These are phyloP conservation scores for Ypsolopha sequella DNA, from an alignment of 2,888 invertebrate genomes.

Conservation along the genomic window DNA sequence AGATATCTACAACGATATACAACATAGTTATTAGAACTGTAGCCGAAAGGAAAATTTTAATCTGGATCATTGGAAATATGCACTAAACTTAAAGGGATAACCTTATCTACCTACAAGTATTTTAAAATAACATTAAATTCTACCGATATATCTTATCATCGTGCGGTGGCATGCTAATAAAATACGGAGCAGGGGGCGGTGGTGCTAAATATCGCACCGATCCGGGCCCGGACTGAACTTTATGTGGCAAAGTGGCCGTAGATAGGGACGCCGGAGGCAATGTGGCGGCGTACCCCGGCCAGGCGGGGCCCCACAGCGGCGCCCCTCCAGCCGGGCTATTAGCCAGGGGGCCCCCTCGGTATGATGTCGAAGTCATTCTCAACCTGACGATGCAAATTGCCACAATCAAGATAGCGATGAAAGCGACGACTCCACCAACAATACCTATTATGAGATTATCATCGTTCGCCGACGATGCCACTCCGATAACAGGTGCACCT, in stretches of 20 bases:
- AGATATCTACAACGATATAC: not conserved
- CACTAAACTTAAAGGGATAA: too few species aligned
- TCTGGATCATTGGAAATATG: too few species aligned
- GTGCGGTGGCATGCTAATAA: conserved; percentile 72
- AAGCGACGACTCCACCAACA: conserved; percentile 92
- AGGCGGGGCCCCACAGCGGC: conserved; percentile 69
- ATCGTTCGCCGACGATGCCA: conserved; percentile 80
- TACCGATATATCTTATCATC: conserved; percentile 76
- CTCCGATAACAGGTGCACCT: conserved; percentile 66
- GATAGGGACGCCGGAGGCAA: conserved; percentile 72
- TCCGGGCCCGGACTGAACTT: conserved; percentile 67
- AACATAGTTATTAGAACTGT: not conserved
- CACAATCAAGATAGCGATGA: conserved; percentile 89
- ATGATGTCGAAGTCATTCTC: conserved; percentile 76
- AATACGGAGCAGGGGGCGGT: conserved; percentile 76
- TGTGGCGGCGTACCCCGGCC: conserved; percentile 71
- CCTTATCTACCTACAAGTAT: too few species aligned
- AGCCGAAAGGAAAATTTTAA: too few species aligned
- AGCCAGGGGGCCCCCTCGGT: conserved; percentile 77
- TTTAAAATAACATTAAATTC: not conserved
- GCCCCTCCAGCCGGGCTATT: conserved; percentile 73
- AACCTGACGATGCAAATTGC: conserved; percentile 89
- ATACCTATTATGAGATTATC: conserved; percentile 96
- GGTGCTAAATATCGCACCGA: conserved; percentile 68
- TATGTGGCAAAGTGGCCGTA: conserved; percentile 77